Evolutionary conservation across 1,140 invertebrate species (phyloP), one percentile per base, ranked within the genome.

Genomic region (Meloidogyne floridensis): DNA sequence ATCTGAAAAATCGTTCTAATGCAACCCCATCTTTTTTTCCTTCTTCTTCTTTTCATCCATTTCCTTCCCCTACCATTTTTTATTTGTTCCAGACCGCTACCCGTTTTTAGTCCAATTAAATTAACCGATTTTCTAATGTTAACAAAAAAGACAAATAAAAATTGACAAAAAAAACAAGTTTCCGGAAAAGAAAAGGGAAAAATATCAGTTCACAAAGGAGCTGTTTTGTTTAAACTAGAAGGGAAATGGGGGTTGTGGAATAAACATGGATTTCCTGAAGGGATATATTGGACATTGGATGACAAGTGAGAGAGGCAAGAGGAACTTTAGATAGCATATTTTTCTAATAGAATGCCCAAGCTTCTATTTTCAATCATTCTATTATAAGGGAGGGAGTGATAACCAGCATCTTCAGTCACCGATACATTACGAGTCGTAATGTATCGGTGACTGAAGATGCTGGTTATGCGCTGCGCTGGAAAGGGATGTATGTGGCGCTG

Each of bases 31-130:
- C 15, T 65, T 65, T 65, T 59, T 59, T n/a, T 65, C 2, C n/a
- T n/a, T 32, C 32, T 32, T 32, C 32, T 65, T 65, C 53, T 54
- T 54, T 54, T 54, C n/a, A 7, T n/a, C n/a, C 15, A 65, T 65
- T 65, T 65, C 59, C 59, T 65, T 65, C n/a, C 59, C 15, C 59
- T n/a, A 47, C 47, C 47, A 47, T 47, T 47, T 47, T 47, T 47
- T 8, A 65, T 65, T 65, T 65, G 59, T 65, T 65, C 59, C 59
- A 65, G 59, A 65, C 59, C 59, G n/a, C 59, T 65, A 65, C 59
- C 59, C 56, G 59, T 65, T 65, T 65, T 15, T 32, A 2, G 59
- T 65, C n/a, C 59, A 65, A 65, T 65, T 65, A 65, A 65, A 65
- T 65, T 65, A 65, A 65, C 59, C 11, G 4, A 11, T 11, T n/a